phyloP scores from a whole-genome alignment of 2,888 invertebrate species.

The Antitype chi region DNA sequence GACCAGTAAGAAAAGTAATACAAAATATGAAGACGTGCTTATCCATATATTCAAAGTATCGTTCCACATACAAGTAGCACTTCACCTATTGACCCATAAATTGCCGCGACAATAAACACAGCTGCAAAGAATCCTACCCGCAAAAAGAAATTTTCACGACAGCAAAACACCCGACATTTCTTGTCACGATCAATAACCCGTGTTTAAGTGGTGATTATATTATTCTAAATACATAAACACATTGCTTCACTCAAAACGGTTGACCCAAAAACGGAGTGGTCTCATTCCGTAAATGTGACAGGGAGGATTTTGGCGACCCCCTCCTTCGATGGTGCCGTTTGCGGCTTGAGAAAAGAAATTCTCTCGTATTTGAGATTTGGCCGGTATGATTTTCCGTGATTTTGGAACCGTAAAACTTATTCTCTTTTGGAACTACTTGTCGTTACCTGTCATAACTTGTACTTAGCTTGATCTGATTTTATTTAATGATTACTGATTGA shows the following conservation, averaged over 20 bases:
- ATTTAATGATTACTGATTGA: too few relatives aligned
- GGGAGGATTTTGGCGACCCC: constrained; percentile 60
- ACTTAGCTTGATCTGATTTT: constrained; percentile 4
- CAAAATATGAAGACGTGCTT: background rate
- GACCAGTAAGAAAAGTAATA: background rate
- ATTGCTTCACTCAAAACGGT: constrained; percentile 67
- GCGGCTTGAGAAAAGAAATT: constrained; percentile 31
- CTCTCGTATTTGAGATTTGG: constrained; percentile 21
- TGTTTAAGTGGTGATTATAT: constrained; percentile 53
- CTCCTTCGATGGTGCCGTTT: constrained; percentile 56
- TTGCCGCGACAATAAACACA: constrained; percentile 21
- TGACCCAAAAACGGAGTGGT: constrained; percentile 79
- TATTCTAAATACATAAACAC: constrained; percentile 62
- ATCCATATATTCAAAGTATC: constrained; percentile 19
- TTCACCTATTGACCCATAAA: constrained; percentile 22
- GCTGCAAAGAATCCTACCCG: constrained; percentile 1
- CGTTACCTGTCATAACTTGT: background rate
- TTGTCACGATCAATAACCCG: constrained; percentile 52
- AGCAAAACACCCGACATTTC: constrained; percentile 9
- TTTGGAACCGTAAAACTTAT: background rate
- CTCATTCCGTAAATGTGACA: constrained; percentile 64
- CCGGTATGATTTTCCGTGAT: constrained; percentile 11
- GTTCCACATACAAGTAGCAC: constrained; percentile 25
- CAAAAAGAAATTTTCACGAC: constrained; percentile 15
- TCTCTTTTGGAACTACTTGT: background rate